A percentile compares a stretch with the other conserved stretches of the same genome.
Evolutionary conservation across 2,888 invertebrate species (phyloP).

Genomic region (Sialis lutaria): DNA sequence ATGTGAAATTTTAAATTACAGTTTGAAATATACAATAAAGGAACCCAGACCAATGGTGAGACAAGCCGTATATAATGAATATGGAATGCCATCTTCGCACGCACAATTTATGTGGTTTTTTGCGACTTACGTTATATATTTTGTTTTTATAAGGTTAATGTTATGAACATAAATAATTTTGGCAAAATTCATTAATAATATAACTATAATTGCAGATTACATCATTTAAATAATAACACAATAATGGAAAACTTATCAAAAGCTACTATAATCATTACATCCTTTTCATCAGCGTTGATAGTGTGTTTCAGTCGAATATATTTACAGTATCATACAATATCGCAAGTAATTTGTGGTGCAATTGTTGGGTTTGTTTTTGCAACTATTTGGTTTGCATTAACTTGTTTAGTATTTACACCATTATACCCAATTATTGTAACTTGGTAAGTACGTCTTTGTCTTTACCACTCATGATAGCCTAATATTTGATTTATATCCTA

Average conservation of each 20-base stretch:
- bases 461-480: background rate
- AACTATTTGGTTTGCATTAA: constrained; percentile 63
- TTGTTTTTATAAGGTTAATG: constrained; percentile 66
- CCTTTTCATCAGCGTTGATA: constrained; percentile 36
- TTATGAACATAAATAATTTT: background rate
- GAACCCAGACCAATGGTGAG: constrained; percentile 61
- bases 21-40: constrained; percentile 64
- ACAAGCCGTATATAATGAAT: constrained; percentile 51
- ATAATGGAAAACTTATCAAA: constrained; percentile 60
- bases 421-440: constrained; percentile 70
- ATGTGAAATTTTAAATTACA: constrained; percentile 63
- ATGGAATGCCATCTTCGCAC: constrained; percentile 86
- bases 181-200: too few relatives aligned
- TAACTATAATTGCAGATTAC: constrained; percentile 39
- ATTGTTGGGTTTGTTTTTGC: constrained; percentile 58
- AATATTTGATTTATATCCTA: too few relatives aligned
- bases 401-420: constrained; percentile 66
- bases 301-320: constrained; percentile 63
- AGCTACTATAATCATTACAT: constrained; percentile 42
- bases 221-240: constrained; percentile 65
- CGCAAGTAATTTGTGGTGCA: constrained; percentile 67
- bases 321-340: constrained; percentile 67
- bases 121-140: constrained; percentile 65
- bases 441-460: constrained; percentile 42
- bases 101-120: constrained; percentile 88